Percentiles rank a stretch among this genome's conserved stretches.
Evolutionary conservation across 2,797 vertebrate genomes (phyloP).

Genomic region (Anisognathus igniventris): DNA sequence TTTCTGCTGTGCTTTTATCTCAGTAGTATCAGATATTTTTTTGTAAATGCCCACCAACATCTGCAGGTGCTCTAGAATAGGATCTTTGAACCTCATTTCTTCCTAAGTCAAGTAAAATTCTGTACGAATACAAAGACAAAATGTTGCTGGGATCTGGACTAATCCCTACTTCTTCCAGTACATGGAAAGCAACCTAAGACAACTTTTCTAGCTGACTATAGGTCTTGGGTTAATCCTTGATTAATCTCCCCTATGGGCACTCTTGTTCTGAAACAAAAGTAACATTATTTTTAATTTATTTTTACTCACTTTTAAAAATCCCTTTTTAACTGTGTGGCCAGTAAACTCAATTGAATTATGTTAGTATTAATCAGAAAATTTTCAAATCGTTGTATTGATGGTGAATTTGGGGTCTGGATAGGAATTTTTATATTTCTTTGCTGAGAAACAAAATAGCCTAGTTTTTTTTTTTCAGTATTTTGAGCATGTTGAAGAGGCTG

Average conservation of each 20-base stretch:
- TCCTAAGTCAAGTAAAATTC: neutral
- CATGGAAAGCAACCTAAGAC: neutral
- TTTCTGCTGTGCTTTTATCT: neutral
- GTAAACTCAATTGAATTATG: neutral
- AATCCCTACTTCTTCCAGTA: neutral
- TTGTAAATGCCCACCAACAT: neutral
- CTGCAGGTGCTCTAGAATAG: neutral
- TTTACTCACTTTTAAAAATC: neutral
- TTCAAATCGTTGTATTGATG: neutral
- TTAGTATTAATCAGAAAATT: neutral
- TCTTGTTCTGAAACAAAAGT: neutral
- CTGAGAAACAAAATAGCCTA: neutral
- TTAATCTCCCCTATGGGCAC: neutral
- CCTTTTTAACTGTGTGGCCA: neutral
- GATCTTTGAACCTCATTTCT: neutral
- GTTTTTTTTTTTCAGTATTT: slow-evolving; percentile 84
- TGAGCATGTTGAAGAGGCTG: slow-evolving; percentile 95
- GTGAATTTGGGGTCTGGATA: neutral
- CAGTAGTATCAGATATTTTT: neutral
- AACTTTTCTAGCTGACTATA: neutral
- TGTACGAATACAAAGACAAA: neutral
- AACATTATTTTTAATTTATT: neutral
- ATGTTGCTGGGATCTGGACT: neutral
- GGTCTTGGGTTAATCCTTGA: neutral
- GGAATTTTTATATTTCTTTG: neutral